phyloP scores from a whole-genome alignment of 2,113 vertebrate genomes.

The Varanus salvator region DNA sequence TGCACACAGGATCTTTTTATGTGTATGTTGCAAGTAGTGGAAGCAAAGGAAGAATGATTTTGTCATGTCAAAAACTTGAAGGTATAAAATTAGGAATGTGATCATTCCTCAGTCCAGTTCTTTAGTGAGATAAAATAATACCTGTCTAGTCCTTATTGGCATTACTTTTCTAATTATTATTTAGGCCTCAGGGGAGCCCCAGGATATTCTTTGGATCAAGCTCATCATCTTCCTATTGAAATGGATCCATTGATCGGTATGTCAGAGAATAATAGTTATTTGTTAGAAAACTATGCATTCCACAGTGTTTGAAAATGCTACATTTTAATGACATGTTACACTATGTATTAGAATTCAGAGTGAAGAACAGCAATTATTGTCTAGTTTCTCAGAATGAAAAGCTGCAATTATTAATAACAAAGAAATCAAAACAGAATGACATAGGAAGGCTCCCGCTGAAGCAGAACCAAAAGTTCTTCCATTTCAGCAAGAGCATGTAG shows the following conservation, averaged over 20 bases:
- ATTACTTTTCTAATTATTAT: conserved; percentile 52
- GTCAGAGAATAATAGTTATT: conserved; percentile 59
- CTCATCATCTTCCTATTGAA: conserved; percentile 97
- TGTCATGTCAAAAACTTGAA: background rate
- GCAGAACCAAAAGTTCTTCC: background rate
- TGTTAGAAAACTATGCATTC: conserved; percentile 42
- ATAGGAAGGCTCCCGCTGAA: background rate
- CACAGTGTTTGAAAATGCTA: conserved; percentile 32
- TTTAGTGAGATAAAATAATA: background rate
- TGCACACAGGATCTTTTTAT: background rate
- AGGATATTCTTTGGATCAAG: conserved; percentile 97
- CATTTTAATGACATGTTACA: conserved; percentile 39
- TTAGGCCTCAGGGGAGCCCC: conserved; percentile 95
- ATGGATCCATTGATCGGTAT: conserved; percentile 97
- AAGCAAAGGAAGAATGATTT: conserved; percentile 21
- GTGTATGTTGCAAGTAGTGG: background rate
- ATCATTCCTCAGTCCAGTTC: background rate
- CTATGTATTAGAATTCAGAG: conserved; percentile 47
- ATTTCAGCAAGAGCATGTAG: background rate
- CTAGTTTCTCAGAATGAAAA: conserved; percentile 33
- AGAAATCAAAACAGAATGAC: too few species aligned
- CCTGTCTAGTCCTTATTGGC: background rate
- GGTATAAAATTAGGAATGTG: conserved; percentile 7
- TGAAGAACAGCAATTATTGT: background rate
- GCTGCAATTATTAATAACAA: conserved; percentile 37